Conservation (phyloP, 2,888 invertebrate genomes). For the Endotricha flammealis region DNA sequence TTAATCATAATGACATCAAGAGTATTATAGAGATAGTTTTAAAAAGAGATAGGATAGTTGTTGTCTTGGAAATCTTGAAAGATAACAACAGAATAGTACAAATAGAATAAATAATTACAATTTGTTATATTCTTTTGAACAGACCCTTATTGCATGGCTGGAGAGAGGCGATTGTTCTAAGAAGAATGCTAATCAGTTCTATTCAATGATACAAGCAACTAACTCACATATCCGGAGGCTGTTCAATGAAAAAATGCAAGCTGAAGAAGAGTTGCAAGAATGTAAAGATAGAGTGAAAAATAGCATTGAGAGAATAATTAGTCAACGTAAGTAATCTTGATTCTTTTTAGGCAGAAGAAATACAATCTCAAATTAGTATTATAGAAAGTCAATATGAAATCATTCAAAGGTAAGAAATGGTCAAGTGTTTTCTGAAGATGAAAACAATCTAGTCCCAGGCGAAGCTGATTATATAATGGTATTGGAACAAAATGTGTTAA, state of each 20-base stretch:
- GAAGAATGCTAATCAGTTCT: constrained; percentile 93
- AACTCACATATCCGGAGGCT: constrained; percentile 94
- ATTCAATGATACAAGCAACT: constrained; percentile 96
- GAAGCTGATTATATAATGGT: neutral
- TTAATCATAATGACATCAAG: too few species aligned
- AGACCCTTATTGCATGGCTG: constrained; percentile 93
- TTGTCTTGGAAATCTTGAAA: too few species aligned
- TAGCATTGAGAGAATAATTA: constrained; percentile 89
- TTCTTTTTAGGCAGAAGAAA: neutral
- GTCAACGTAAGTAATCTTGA: constrained; percentile 89
- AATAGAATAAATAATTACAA: too few species aligned
- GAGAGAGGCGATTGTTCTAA: constrained; percentile 96
- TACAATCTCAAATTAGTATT: neutral
- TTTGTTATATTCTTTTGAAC: too few species aligned
- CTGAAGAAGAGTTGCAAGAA: constrained; percentile 92
- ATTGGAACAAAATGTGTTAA: neutral
- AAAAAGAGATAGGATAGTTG: too few species aligned
- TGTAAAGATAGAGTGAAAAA: constrained; percentile 91
- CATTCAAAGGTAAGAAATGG: constrained; percentile 32
- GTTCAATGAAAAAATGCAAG: constrained; percentile 88
- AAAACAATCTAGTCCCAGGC: neutral
- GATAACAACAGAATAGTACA: too few species aligned
- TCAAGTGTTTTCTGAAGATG: constrained; percentile 23
- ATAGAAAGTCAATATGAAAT: constrained; percentile 3
- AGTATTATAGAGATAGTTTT: too few species aligned